Percentiles rank a stretch among this genome's conserved stretches.
phyloP scores from a whole-genome alignment of 1,140 invertebrate species.

The Sycophila sp. region DNA sequence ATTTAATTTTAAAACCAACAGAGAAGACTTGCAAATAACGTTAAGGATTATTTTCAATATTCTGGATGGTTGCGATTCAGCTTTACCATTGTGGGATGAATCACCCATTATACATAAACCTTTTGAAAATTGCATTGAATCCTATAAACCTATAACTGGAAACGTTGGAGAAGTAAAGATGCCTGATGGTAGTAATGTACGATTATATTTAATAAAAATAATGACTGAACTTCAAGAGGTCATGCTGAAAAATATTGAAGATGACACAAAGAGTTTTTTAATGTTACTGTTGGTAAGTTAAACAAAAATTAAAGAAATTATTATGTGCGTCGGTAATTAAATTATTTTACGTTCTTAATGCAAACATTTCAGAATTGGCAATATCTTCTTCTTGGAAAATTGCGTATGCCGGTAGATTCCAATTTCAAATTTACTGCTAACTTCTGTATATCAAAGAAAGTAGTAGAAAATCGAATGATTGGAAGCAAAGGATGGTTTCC shows the following conservation, averaged over 20 bases:
- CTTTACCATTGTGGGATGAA: conserved; percentile 73
- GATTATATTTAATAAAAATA: conserved; percentile 67
- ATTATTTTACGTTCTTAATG: conserved; percentile 16
- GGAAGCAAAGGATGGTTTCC: conserved; percentile 72
- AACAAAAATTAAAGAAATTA: not conserved
- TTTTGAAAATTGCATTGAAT: conserved; percentile 53
- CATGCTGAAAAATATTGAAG: conserved; percentile 72
- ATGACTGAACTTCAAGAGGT: conserved; percentile 69
- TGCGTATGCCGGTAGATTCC: conserved; percentile 47
- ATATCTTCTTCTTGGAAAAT: conserved; percentile 69
- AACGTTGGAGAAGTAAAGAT: conserved; percentile 64
- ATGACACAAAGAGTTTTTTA: conserved; percentile 79
- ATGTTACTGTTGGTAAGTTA: conserved; percentile 17
- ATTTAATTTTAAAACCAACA: conserved; percentile 19
- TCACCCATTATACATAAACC: conserved; percentile 64
- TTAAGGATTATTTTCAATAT: conserved; percentile 59
- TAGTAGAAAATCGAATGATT: conserved; percentile 72
- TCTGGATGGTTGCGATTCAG: conserved; percentile 66
- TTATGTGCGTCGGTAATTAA: not conserved
- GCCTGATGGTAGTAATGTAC: conserved; percentile 73
- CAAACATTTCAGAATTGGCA: conserved; percentile 69
- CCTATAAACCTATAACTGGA: conserved; percentile 61
- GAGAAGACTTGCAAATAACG: conserved; percentile 65
- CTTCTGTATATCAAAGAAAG: conserved; percentile 65
- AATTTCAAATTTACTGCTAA: conserved; percentile 11